Evolutionary conservation across 2,797 vertebrate species (phyloP).

Genomic region (Huso huso): DNA sequence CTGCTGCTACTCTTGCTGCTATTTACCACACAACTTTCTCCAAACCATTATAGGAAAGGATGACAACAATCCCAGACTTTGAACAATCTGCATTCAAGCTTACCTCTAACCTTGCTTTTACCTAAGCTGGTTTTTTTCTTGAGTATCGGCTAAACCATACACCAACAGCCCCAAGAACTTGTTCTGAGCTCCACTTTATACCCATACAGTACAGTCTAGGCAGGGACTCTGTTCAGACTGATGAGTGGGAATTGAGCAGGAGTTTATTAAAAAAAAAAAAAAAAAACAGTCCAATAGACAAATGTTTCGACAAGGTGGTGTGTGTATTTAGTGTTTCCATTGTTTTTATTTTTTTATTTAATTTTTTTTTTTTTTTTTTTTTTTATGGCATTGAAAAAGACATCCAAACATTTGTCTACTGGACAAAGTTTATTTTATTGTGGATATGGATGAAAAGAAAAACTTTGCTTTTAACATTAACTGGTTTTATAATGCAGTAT

Average conservation of each 20-base stretch:
- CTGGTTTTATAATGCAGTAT: no score
- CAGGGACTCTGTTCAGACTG: no score
- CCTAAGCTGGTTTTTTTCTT: constrained; percentile 28
- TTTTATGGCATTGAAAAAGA: no score
- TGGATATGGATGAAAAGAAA: no score
- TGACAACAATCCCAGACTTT: constrained; percentile 57
- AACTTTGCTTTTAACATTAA: no score
- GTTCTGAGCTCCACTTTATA: no score
- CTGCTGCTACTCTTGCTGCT: constrained; percentile 82
- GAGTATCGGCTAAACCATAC: background rate
- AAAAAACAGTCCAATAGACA: constrained; percentile 9
- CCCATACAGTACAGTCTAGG: no score
- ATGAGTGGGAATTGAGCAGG: no score
- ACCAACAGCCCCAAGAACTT: background rate
- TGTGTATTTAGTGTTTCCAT: constrained; percentile 4
- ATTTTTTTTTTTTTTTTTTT: no score
- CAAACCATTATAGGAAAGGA: constrained; percentile 59
- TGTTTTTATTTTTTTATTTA: constrained; percentile 13
- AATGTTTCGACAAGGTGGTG: background rate
- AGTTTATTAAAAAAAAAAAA: background rate
- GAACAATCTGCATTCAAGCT: constrained; percentile 76
- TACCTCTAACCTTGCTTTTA: constrained; percentile 56
- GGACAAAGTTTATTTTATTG: no score
- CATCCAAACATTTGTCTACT: no score
- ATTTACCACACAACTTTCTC: constrained; percentile 56